Evolutionary conservation across 2,888 invertebrate species (phyloP), one percentile per base, ranked within the genome.

Genomic region (Helobdella robusta): DNA sequence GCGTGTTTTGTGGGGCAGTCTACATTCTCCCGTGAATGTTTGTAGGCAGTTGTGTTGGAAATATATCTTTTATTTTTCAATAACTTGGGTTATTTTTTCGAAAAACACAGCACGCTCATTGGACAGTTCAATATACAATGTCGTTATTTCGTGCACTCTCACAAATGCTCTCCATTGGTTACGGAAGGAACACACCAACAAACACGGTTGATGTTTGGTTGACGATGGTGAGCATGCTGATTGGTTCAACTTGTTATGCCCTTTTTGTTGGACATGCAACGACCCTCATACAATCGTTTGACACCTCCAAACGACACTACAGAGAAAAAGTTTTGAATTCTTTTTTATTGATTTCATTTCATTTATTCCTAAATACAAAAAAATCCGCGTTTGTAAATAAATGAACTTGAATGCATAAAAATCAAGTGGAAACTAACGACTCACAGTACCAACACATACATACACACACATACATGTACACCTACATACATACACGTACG

Each of bases 101-200:
- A 23, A 52, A 18, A 18, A 4, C 20, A 36, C 61, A 61, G 61
- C 44, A 61, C 46, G 61, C 61, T 8, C 40, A 61, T 18, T 61
- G 61, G 61, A 61, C 40, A n/a, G 61, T 46, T 23, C 61, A 61
- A 32, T 61, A 61, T 48, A 61, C 61, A 23, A 61, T 61, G 61
- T 61, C 61, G 28, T 40, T 61, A n/a, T 61, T 61, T 40, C 35
- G 61, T 36, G 61, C 61, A n/a, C 40, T 61, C 15, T 61, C 61
- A 8, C 61, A 61, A 28, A 61, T 61, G 61, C 48, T 61, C 8
- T 61, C 61, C 28, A 61, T 61, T 30, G 61, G 61, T 15, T 61
- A 61, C 23, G 61, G 61, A 23, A 61, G 61, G 23, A 61, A 61
- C 25, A 61, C 61, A n/a, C 61, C 61, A 4, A 61, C 61, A 3